Base-by-base conservation (phyloP, 2,113 vertebrate species). In the Prionailurus viverrinus region DNA sequence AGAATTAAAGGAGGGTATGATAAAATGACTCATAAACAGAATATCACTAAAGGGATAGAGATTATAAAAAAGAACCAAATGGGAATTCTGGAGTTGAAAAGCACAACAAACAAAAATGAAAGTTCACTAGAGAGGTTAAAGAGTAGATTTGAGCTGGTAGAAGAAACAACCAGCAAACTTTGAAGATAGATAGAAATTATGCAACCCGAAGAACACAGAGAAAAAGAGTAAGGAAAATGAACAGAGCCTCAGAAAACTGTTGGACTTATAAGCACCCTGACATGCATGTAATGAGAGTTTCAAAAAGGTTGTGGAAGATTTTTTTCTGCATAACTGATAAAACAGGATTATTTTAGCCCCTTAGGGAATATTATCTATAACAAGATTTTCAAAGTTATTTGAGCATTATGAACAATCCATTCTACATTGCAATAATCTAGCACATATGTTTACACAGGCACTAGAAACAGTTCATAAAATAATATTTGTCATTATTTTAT, bases 371-470 rank as follows among this genome's bases (percentile, higher is more conserved):
- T 48, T n/a, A 11, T 27, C 53, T 84, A 7, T 41, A 63, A 89
- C 7, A 65, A 23, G 10, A 18, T 89, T 48, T 86, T 61, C 69
- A 83, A 63, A 51, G 7, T 58, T 68, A 88, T 61, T 68, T 39
- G 21, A 63, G 25, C 79, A 31, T 41, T 79, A 58, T 41, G 73
- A 68, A n/a, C 11, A 58, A 39, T 73, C 58, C 33, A 39, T 39
- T 79, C 85, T 29, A 90, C 3, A 39, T 25, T 81, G 12, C 8
- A 66, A 55, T 19, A 80, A 41, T 63, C 18, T 21, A 83, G 51
- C 27, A 69, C 13, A 1, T 25, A 15, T 33, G 1, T 61, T 5
- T 4, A 1, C 16, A 36, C 3, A 11, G 1, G 25, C 13, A 31
- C n/a, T 63, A 14, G 79, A 93, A 73, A 79, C 25, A 48, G 78